A percentile compares a stretch with the other conserved stretches of the same genome.
Evolutionary conservation across 2,888 invertebrate species (phyloP).

Genomic region (Callinectes sapidus): DNA sequence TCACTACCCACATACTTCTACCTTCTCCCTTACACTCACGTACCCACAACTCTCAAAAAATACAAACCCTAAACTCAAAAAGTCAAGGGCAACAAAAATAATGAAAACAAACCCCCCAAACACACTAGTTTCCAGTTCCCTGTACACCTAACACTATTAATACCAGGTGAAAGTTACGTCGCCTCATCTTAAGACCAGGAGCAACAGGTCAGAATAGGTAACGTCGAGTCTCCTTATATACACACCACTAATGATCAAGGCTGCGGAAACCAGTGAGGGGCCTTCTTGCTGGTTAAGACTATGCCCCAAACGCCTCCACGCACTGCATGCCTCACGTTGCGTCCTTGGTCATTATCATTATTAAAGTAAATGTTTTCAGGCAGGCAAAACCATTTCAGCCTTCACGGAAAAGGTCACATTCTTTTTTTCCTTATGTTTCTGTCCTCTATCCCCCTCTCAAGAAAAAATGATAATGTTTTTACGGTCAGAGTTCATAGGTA

Average conservation of each 20-base stretch:
- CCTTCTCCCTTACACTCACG: background rate
- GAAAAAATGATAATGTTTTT: background rate
- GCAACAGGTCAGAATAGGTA: background rate
- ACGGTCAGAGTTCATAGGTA: background rate
- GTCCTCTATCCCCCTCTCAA: conserved; percentile 3
- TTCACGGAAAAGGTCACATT: conserved; percentile 21
- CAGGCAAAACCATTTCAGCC: background rate
- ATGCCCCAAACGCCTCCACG: background rate
- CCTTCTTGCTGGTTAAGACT: background rate
- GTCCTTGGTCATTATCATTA: background rate
- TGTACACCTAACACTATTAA: background rate
- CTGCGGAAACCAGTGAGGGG: background rate
- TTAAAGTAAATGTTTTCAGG: background rate
- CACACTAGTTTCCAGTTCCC: too few relatives aligned
- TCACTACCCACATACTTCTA: background rate
- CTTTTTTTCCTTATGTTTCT: background rate
- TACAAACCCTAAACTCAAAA: background rate
- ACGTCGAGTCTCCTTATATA: background rate
- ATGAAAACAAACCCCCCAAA: too few relatives aligned
- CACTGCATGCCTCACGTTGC: background rate
- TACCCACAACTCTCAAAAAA: background rate
- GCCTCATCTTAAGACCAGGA: background rate
- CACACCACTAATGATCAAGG: background rate
- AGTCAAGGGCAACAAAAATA: too few relatives aligned
- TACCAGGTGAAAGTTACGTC: background rate